Conservation (phyloP, 2,113 vertebrate genomes). For the Columba janthina region DNA sequence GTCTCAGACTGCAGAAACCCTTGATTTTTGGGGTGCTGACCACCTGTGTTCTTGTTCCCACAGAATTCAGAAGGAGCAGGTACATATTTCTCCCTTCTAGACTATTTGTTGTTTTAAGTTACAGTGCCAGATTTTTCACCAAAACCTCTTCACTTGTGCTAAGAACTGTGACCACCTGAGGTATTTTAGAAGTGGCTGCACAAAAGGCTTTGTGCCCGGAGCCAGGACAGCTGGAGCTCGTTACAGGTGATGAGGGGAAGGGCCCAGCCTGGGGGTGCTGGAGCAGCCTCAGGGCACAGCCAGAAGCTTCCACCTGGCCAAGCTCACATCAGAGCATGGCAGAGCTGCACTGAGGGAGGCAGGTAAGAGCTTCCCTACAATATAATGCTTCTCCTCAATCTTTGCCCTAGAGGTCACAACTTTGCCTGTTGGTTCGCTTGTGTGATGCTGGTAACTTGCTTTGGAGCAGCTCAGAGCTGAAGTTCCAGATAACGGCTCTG, state of each 20-base stretch:
- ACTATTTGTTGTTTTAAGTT: not conserved
- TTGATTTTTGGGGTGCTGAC: not conserved
- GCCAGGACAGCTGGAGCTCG: not conserved
- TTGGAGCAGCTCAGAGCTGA: not conserved
- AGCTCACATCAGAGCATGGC: no score
- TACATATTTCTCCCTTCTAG: not conserved
- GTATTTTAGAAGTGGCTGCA: not conserved
- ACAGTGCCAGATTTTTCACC: not conserved
- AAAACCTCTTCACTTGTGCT: accelerated
- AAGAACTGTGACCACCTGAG: not conserved
- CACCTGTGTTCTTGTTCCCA: not conserved
- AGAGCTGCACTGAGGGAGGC: no score
- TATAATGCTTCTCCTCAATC: not conserved
- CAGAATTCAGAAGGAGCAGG: no score
- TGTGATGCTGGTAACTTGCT: accelerated
- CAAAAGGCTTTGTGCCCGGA: not conserved
- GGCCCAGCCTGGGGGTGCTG: no score
- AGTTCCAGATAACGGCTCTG: not conserved
- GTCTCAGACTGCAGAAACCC: not conserved
- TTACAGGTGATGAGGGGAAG: accelerated
- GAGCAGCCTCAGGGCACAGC: accelerated
- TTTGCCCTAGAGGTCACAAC: accelerated
- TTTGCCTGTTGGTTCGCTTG: accelerated
- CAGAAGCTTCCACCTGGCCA: accelerated
- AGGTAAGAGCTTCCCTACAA: not conserved